Percentiles rank a stretch among this genome's conserved stretches.
Evolutionary conservation across 2,113 vertebrate species (phyloP).

Genomic region (Chlorodrepanis virens): DNA sequence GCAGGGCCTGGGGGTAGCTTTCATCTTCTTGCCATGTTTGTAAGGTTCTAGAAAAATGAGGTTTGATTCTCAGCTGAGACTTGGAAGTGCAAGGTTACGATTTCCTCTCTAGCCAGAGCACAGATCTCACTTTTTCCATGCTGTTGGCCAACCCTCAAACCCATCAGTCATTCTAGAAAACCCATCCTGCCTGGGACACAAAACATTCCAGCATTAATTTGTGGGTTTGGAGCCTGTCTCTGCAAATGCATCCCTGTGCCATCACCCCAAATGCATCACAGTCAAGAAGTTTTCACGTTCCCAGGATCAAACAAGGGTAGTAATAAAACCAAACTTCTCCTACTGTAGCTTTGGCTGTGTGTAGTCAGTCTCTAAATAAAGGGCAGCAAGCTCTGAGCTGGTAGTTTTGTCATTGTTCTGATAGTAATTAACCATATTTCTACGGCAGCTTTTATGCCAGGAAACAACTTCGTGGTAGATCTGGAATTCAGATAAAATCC

Average conservation of each 20-base stretch:
- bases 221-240: neutral
- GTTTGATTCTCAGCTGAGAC: neutral
- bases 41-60: neutral
- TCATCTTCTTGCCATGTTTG: neutral
- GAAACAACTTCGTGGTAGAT: neutral
- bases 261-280: neutral
- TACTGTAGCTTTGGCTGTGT: neutral
- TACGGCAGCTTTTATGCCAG: neutral
- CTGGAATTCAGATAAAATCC: neutral
- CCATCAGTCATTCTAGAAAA: neutral
- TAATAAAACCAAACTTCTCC: neutral
- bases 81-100: neutral
- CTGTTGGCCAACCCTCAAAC: neutral
- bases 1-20: neutral
- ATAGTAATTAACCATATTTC: neutral
- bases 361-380: neutral
- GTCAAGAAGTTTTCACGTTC: conserved; percentile 1
- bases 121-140: neutral
- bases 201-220: neutral
- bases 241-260: neutral
- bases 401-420: neutral
- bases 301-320: neutral
- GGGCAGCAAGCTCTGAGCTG: neutral
- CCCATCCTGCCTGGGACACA: neutral
- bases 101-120: neutral